These are phyloP conservation scores for Sebastes cheni DNA, from an alignment of 2,797 vertebrate species.

Conservation along the genomic window DNA sequence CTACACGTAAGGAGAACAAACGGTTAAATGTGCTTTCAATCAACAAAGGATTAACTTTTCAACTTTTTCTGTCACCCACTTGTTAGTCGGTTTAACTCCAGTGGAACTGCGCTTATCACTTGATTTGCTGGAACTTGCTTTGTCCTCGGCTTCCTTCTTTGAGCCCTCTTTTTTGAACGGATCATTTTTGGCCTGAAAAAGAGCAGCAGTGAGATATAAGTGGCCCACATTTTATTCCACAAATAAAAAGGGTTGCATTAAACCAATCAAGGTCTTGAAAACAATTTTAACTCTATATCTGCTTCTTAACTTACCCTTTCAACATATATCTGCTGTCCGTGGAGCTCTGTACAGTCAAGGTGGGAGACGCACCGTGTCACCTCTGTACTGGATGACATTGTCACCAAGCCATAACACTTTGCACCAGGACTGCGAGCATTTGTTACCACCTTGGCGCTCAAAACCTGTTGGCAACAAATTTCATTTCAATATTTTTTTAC, in stretches of 20 bases:
- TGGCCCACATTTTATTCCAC: background rate
- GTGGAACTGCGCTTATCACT: conserved; percentile 88
- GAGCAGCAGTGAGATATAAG: background rate
- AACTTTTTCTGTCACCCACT: conserved; percentile 66
- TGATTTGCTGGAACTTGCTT: conserved; percentile 82
- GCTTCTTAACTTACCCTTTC: conserved; percentile 87
- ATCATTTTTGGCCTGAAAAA: conserved; percentile 91
- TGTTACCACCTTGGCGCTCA: conserved; percentile 97
- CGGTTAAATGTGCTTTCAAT: background rate
- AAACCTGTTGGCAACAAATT: conserved; percentile 82
- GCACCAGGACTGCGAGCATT: conserved; percentile 97
- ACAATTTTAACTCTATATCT: background rate
- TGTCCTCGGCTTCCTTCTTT: conserved; percentile 94
- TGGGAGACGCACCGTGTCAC: conserved; percentile 93
- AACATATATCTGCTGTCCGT: conserved; percentile 97
- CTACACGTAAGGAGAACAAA: conserved; percentile 66
- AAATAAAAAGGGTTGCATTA: background rate
- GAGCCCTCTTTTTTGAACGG: conserved; percentile 93
- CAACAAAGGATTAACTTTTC: background rate
- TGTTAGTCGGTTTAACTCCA: conserved; percentile 83
- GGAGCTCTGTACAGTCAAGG: conserved; percentile 94
- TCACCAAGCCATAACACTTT: conserved; percentile 97
- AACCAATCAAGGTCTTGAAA: background rate
- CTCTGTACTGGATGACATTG: conserved; percentile 95
- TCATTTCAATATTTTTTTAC: background rate